A percentile compares a stretch with the other conserved stretches of the same genome.
Conservation (phyloP, 2,888 invertebrate genomes). For the Cistogaster globosa region DNA sequence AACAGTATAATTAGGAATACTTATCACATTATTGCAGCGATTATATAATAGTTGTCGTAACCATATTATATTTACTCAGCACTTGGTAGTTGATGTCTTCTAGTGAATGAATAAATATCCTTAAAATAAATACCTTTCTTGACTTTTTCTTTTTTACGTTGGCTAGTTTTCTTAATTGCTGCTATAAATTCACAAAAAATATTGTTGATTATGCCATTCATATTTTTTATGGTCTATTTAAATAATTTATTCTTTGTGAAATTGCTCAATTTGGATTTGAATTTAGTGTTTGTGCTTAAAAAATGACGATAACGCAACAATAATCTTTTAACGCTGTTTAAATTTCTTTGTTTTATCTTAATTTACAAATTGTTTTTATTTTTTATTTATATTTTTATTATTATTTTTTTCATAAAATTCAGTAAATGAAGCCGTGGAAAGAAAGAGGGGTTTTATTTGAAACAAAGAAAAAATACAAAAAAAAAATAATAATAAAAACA, state of each 20-base stretch:
- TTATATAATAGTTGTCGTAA: too few relatives aligned
- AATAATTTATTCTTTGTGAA: neutral
- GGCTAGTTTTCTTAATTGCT: too few relatives aligned
- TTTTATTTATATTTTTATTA: conserved; percentile 1
- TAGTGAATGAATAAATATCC: too few relatives aligned
- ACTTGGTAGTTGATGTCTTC: too few relatives aligned
- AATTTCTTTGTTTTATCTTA: conserved; percentile 35
- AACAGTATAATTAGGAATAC: too few relatives aligned
- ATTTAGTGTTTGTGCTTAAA: neutral
- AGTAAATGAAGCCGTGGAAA: neutral
- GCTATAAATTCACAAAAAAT: neutral
- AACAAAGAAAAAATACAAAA: neutral
- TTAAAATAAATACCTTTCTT: too few relatives aligned
- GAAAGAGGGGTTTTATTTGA: conserved; percentile 14
- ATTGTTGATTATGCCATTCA: neutral
- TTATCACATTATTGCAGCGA: too few relatives aligned
- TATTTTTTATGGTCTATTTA: neutral
- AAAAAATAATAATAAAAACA: too few relatives aligned
- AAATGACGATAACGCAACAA: neutral
- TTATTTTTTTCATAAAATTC: conserved; percentile 3
- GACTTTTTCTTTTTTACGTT: too few relatives aligned
- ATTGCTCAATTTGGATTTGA: neutral
- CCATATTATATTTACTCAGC: too few relatives aligned
- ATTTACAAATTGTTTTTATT: neutral
- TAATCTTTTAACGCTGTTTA: conserved; percentile 6